Evolutionary conservation across 2,888 invertebrate genomes (phyloP).

Genomic region (Andrena camellia): DNA sequence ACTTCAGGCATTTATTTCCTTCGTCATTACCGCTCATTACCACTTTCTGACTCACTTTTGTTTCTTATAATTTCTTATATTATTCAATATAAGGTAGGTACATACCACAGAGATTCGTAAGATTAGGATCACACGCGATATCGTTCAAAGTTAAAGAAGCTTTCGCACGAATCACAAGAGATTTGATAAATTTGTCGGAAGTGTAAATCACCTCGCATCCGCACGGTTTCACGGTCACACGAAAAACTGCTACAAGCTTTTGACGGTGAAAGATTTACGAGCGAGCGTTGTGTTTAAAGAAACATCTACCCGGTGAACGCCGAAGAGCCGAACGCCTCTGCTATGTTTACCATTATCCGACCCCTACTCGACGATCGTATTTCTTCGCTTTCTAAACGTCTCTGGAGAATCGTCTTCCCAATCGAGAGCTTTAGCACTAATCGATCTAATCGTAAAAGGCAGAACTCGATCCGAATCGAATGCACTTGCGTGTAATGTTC

Average conservation of each 20-base stretch:
- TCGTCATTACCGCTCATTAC: neutral
- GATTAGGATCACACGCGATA: neutral
- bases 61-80: neutral
- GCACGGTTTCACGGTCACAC: neutral
- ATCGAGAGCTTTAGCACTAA: too few relatives aligned
- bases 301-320: neutral
- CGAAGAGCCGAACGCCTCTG: too few relatives aligned
- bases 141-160: neutral
- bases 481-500: too few relatives aligned
- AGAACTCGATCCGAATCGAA: too few relatives aligned
- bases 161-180: neutral
- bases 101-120: neutral
- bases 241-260: neutral
- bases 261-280: constrained; percentile 6
- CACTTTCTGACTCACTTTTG: neutral
- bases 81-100: too few relatives aligned
- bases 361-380: too few relatives aligned
- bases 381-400: too few relatives aligned
- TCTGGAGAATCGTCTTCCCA: too few relatives aligned
- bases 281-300: neutral
- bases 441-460: too few relatives aligned
- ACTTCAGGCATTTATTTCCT: neutral
- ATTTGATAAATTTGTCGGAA: neutral
- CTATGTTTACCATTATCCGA: too few relatives aligned
- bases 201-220: neutral